phyloP scores from a whole-genome alignment of 2,888 invertebrate genomes.

The Meloe dianella region DNA sequence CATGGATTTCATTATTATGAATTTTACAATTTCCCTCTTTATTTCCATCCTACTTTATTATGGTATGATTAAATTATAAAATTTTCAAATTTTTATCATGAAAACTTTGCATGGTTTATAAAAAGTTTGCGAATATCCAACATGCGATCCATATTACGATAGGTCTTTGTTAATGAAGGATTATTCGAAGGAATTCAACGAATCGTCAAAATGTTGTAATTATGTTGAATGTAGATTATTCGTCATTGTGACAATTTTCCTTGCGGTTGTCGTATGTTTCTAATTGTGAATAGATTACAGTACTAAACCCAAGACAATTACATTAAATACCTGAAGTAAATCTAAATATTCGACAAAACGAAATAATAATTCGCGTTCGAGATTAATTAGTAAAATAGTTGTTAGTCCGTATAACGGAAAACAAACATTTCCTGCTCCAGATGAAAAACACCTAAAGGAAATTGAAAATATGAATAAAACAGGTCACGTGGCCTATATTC shows the following conservation, averaged over 20 bases:
- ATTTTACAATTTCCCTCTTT: slow-evolving; percentile 17
- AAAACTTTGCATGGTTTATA: slow-evolving; percentile 34
- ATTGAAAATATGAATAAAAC: slow-evolving; percentile 45
- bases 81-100: not conserved
- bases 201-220: slow-evolving; percentile 28
- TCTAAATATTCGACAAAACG: not conserved
- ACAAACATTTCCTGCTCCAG: slow-evolving; percentile 37
- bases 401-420: slow-evolving; percentile 36
- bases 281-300: too few species aligned
- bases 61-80: not conserved
- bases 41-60: slow-evolving; percentile 12
- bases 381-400: slow-evolving; percentile 32
- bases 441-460: slow-evolving; percentile 41
- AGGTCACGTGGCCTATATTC: slow-evolving; percentile 36
- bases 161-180: slow-evolving; percentile 24
- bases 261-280: not conserved
- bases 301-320: too few species aligned
- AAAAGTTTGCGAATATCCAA: too few species aligned
- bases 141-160: too few species aligned
- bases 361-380: slow-evolving; percentile 20
- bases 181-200: slow-evolving; percentile 33
- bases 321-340: too few species aligned
- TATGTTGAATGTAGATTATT: slow-evolving; percentile 29
- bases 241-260: slow-evolving; percentile 4
- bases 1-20: slow-evolving; percentile 29